Evolutionary conservation across 2,113 vertebrate genomes (phyloP).

Genomic region (Cyanoramphus novaezelandiae): DNA sequence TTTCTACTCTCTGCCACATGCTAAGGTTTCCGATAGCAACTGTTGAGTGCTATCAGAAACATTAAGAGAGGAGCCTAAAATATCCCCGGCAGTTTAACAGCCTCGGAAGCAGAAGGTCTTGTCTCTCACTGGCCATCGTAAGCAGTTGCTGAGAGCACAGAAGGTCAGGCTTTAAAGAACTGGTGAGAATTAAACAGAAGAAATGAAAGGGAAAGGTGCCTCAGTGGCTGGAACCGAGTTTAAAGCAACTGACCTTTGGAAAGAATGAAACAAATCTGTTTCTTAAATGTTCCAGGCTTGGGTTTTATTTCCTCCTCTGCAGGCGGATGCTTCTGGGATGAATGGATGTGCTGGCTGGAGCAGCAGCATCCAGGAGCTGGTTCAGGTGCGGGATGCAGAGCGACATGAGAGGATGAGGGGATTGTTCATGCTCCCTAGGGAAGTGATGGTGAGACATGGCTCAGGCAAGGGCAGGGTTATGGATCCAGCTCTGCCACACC

Average conservation of each 20-base stretch:
- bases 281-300: not conserved
- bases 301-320: not conserved
- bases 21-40: conserved; percentile 44
- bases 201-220: conserved; percentile 41
- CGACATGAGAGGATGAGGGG: accelerated
- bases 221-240: not conserved
- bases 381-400: accelerated
- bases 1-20: not conserved
- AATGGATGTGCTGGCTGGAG: not conserved
- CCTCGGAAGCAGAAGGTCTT: conserved; percentile 44
- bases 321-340: not conserved
- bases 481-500: accelerated
- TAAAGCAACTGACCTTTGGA: conserved; percentile 62
- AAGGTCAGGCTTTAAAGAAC: conserved; percentile 78
- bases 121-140: conserved; percentile 31
- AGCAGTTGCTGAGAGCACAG: conserved; percentile 3
- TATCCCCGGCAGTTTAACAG: conserved; percentile 59
- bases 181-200: conserved; percentile 67
- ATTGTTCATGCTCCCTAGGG: not conserved
- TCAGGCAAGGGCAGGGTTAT: accelerated
- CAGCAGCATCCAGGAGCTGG: not conserved
- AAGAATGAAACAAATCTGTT: not conserved
- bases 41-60: conserved; percentile 48
- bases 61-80: conserved; percentile 51
- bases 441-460: not conserved